Evolutionary conservation across 2,888 invertebrate species (phyloP).

Genomic region (Nemotelus pantherinus): DNA sequence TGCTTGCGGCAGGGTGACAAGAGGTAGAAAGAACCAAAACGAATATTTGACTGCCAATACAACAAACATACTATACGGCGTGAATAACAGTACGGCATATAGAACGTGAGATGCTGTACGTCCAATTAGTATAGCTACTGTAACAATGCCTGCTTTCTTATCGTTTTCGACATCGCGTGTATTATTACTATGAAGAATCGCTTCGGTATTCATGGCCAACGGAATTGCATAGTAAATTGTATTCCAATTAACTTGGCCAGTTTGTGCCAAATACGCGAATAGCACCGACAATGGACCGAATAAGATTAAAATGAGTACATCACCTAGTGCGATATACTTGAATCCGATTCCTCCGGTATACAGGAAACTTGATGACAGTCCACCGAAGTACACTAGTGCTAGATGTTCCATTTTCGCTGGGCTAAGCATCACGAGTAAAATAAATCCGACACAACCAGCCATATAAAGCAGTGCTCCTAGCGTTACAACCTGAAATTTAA

Average conservation of each 20-base stretch:
- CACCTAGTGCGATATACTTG: slow-evolving; percentile 94
- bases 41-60: slow-evolving; percentile 87
- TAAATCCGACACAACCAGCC: slow-evolving; percentile 85
- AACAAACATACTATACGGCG: slow-evolving; percentile 89
- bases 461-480: slow-evolving; percentile 89
- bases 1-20: slow-evolving; percentile 86
- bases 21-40: slow-evolving; percentile 87
- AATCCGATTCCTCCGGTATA: slow-evolving; percentile 96
- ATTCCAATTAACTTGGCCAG: slow-evolving; percentile 89
- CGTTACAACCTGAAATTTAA: slow-evolving; percentile 77
- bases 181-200: slow-evolving; percentile 94
- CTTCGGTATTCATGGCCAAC: slow-evolving; percentile 92
- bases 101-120: slow-evolving; percentile 90
- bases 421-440: slow-evolving; percentile 79
- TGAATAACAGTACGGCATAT: slow-evolving; percentile 88
- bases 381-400: slow-evolving; percentile 94
- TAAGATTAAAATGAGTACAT: slow-evolving; percentile 88
- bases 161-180: slow-evolving; percentile 91
- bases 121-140: slow-evolving; percentile 92
- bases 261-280: slow-evolving; percentile 93
- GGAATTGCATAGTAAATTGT: slow-evolving; percentile 94
- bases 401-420: slow-evolving; percentile 95
- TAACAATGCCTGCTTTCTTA: slow-evolving; percentile 89
- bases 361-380: slow-evolving; percentile 93
- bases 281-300: slow-evolving; percentile 95